A percentile compares a stretch with the other conserved stretches of the same genome.
Conservation (phyloP, 2,888 invertebrate genomes). For the Alcis repandata region DNA sequence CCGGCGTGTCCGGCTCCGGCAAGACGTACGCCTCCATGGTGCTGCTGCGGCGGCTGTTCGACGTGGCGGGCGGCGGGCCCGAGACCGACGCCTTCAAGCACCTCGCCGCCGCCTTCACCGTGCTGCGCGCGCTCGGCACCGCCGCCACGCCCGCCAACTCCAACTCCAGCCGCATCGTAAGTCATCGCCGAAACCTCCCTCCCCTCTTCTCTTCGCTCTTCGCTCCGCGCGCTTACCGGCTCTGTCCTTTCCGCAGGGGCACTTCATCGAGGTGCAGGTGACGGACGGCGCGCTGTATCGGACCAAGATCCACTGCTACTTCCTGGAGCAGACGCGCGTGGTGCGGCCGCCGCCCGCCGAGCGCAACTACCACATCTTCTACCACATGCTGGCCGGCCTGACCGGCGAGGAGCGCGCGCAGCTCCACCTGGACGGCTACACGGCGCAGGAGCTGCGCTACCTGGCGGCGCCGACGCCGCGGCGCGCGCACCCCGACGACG, state of each 20-base stretch:
- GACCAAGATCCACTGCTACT: conserved; percentile 98
- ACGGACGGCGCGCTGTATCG: conserved; percentile 97
- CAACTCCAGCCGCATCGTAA: conserved; percentile 96
- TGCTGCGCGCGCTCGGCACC: conserved; percentile 95
- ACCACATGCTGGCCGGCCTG: conserved; percentile 97
- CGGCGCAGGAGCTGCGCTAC: conserved; percentile 92
- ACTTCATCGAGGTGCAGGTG: conserved; percentile 98
- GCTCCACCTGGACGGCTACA: conserved; percentile 94
- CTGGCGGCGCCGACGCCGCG: conserved; percentile 89
- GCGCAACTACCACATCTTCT: conserved; percentile 98
- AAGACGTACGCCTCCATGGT: conserved; percentile 98
- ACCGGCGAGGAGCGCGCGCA: conserved; percentile 94
- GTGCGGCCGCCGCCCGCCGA: conserved; percentile 94
- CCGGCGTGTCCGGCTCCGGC: conserved; percentile 96
- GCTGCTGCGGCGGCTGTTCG: conserved; percentile 95
- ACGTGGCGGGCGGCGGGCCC: conserved; percentile 97
- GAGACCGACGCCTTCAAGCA: conserved; percentile 99
- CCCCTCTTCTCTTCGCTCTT: not conserved
- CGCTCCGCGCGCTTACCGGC: not conserved
- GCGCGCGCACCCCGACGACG: conserved; percentile 82
- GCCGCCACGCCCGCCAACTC: conserved; percentile 96
- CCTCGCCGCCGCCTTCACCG: conserved; percentile 97
- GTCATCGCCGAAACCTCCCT: conserved; percentile 52
- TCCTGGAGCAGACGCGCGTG: conserved; percentile 97
- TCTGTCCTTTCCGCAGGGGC: conserved; percentile 88